These are phyloP conservation scores for Eumerus sabulonum DNA, from an alignment of 2,888 invertebrate genomes.

Conservation along the genomic window DNA sequence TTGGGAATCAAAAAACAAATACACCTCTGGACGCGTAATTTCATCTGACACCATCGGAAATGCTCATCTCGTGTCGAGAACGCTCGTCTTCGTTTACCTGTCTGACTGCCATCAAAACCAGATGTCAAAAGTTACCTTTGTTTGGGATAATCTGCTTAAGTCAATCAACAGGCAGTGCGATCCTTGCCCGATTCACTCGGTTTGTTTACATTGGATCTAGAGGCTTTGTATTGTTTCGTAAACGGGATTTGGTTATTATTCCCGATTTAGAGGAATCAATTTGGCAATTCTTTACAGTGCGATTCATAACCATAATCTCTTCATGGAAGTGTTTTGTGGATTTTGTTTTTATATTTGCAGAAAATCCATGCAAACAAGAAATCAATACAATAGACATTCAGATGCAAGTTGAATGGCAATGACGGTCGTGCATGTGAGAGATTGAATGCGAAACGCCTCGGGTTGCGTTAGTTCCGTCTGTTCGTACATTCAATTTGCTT, in stretches of 20 bases:
- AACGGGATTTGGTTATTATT: conserved; percentile 63
- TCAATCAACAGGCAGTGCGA: conserved; percentile 60
- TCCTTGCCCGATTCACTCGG: conserved; percentile 32
- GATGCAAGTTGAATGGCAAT: conserved; percentile 52
- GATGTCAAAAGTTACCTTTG: conserved; percentile 65
- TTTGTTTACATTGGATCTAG: conserved; percentile 62
- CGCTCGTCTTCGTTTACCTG: conserved; percentile 41
- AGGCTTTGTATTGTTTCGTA: conserved; percentile 54
- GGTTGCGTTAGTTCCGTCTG: conserved; percentile 23
- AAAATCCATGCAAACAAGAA: conserved; percentile 43
- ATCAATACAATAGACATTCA: too few relatives aligned
- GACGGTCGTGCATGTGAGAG: conserved; percentile 26
- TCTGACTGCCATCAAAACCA: conserved; percentile 40
- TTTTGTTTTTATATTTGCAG: conserved; percentile 16
- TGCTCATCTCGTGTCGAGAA: conserved; percentile 26
- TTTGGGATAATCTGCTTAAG: conserved; percentile 66
- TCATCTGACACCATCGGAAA: conserved; percentile 65
- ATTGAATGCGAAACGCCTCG: conserved; percentile 46
- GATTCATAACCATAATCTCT: conserved; percentile 21
- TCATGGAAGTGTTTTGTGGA: conserved; percentile 23
- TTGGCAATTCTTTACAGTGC: conserved; percentile 44
- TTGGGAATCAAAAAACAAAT: conserved; percentile 49
- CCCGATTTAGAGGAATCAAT: conserved; percentile 58
- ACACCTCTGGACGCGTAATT: conserved; percentile 56
- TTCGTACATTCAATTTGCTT: conserved; percentile 36